Percentiles rank a stretch among this genome's conserved stretches.
Conservation (phyloP, 92 coral and sea anemone genomes). For the Pocillopora grandis region DNA sequence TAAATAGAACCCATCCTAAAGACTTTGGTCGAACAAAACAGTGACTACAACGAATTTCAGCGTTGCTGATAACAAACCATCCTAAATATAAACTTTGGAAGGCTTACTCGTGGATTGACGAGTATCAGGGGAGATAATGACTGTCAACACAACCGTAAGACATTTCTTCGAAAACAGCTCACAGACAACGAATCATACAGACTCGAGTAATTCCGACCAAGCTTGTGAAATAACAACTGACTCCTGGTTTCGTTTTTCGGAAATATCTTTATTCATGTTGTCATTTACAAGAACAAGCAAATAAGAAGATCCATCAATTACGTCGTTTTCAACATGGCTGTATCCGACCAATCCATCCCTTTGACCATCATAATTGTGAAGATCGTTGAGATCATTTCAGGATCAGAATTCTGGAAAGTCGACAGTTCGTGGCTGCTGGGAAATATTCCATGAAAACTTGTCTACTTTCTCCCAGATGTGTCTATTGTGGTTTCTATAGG, state of each 20-base stretch:
- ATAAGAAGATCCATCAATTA: not conserved
- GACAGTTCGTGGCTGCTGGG: conserved; percentile 2
- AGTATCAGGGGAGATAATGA: too few species aligned
- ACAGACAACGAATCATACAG: too few species aligned
- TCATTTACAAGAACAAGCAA: conserved; percentile 20
- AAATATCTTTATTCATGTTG: not conserved
- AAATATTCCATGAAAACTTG: conserved; percentile 13
- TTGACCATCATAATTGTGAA: conserved; percentile 9
- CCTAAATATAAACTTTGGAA: too few species aligned
- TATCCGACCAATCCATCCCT: conserved; percentile 21
- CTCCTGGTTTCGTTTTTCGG: conserved; percentile 6
- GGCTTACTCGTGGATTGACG: too few species aligned
- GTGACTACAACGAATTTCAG: too few species aligned
- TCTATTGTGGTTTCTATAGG: conserved; percentile 17
- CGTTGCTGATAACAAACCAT: too few species aligned
- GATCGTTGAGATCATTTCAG: conserved; percentile 14
- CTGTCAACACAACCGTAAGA: too few species aligned
- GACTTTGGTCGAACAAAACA: too few species aligned
- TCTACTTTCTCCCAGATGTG: conserved; percentile 13
- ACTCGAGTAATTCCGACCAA: not conserved
- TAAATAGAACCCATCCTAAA: too few species aligned
- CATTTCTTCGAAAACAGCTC: too few species aligned
- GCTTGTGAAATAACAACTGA: not conserved
- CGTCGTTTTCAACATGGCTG: conserved; percentile 24
- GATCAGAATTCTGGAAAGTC: not conserved